These are phyloP conservation scores for Astreopora myriophthalma DNA, from an alignment of 64 coral and sea anemone species.

Conservation along the genomic window DNA sequence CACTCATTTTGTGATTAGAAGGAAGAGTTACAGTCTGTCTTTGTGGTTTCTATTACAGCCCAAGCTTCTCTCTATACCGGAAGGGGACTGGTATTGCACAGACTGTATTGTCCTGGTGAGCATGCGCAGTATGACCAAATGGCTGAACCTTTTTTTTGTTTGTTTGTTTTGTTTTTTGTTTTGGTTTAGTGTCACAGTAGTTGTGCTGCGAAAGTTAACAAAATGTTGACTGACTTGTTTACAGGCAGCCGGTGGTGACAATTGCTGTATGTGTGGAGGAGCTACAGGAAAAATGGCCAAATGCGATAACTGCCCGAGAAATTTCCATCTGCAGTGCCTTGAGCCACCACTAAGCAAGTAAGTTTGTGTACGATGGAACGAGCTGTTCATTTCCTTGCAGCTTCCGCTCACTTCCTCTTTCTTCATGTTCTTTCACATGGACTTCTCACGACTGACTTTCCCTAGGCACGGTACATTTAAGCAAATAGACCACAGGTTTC, in stretches of 20 bases:
- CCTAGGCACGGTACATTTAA: too few relatives aligned
- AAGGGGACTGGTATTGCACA: constrained; percentile 96
- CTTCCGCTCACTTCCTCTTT: not conserved
- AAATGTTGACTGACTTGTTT: not conserved
- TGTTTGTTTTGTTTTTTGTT: too few relatives aligned
- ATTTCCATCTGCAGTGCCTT: constrained; percentile 93
- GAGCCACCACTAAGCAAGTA: constrained; percentile 96
- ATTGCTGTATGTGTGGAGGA: constrained; percentile 94
- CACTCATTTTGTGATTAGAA: not conserved
- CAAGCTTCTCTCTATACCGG: constrained; percentile 83
- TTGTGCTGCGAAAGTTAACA: too few relatives aligned
- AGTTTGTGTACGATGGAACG: not conserved
- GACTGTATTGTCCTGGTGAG: constrained; percentile 97
- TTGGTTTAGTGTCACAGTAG: not conserved
- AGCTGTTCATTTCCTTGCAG: not conserved
- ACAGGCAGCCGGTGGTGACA: constrained; percentile 89
- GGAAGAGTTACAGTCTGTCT: not conserved
- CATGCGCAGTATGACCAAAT: not conserved
- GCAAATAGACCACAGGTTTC: too few relatives aligned
- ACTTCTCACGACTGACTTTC: too few relatives aligned
- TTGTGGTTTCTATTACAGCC: constrained; percentile 68
- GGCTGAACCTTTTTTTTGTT: not conserved
- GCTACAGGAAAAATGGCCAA: constrained; percentile 84
- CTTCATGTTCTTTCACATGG: too few relatives aligned
- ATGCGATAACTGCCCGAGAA: constrained; percentile 96